phyloP scores from a whole-genome alignment of 64 coral and sea anemone species.

The Actinia tenebrosa region DNA sequence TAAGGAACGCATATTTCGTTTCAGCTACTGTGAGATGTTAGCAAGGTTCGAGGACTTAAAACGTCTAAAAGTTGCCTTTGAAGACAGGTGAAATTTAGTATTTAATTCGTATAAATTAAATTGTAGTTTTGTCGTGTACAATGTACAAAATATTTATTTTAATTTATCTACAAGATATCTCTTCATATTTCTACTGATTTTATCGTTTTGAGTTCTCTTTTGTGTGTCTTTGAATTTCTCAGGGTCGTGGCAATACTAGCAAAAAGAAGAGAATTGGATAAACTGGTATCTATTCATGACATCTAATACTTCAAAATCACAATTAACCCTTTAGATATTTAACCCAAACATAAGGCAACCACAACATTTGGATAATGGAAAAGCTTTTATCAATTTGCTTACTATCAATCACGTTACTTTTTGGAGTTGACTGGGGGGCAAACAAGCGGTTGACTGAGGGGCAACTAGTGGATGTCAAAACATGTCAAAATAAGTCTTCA shows the following conservation, averaged over 20 bases:
- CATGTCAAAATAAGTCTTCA: too few relatives aligned
- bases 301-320: too few relatives aligned
- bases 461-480: too few relatives aligned
- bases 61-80: slow-evolving; percentile 47
- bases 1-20: background rate
- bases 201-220: background rate
- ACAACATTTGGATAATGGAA: too few relatives aligned
- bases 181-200: background rate
- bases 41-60: slow-evolving; percentile 64
- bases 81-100: slow-evolving; percentile 52
- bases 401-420: too few relatives aligned
- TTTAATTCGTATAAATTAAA: background rate
- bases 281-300: background rate
- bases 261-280: background rate
- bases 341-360: too few relatives aligned
- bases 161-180: background rate
- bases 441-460: too few relatives aligned
- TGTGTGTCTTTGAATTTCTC: background rate
- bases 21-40: slow-evolving; percentile 70
- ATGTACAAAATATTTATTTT: background rate
- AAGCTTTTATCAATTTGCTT: too few relatives aligned
- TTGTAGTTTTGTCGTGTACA: background rate
- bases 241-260: slow-evolving; percentile 9
- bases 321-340: too few relatives aligned
- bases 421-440: too few relatives aligned